Base-by-base conservation (phyloP, 1,140 invertebrate species). In the Plutomurus gul region DNA sequence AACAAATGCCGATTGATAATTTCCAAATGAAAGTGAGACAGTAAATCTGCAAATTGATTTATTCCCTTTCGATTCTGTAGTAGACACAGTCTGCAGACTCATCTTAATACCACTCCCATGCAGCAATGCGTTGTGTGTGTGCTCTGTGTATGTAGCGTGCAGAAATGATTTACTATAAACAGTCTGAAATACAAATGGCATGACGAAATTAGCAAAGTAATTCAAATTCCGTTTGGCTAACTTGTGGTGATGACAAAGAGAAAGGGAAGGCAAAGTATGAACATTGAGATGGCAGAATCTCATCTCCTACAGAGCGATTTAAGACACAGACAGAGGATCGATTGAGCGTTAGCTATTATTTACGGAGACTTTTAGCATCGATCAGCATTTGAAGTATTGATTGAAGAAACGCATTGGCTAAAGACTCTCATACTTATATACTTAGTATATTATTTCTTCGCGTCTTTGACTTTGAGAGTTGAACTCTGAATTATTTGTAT, bases 391-490 rank as follows among this genome's bases (percentile, higher is more conserved):
- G n/a, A n/a, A n/a, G n/a, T n/a, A n/a, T n/a, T n/a, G n/a, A n/a
- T n/a, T n/a, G n/a, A n/a, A n/a, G n/a, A n/a, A n/a, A 60, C 4
- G 16, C 18, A 65, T 65, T n/a, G 46, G 46, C 8, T 13, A 56
- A 18, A 33, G 56, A n/a, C n/a, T n/a, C n/a, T n/a, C n/a, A n/a
- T n/a, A n/a, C n/a, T n/a, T n/a, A n/a, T n/a, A n/a, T n/a, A n/a
- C n/a, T n/a, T n/a, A n/a, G n/a, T n/a, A n/a, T n/a, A n/a, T 30
- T 65, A 33, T n/a, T 10, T 36, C 36, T 27, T 56, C 30, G 13
- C n/a, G 56, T 65, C 56, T 65, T 65, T 65, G 56, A 65, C 56
- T 65, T 65, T 65, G 56, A 65, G 30, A 65, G 56, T 65, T 65
- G 56, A 65, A 65, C 56, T 65, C 51, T 27, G 56, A 43, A 43